Conservation (phyloP, 92 coral and sea anemone species). For the Actinostola sp. region DNA sequence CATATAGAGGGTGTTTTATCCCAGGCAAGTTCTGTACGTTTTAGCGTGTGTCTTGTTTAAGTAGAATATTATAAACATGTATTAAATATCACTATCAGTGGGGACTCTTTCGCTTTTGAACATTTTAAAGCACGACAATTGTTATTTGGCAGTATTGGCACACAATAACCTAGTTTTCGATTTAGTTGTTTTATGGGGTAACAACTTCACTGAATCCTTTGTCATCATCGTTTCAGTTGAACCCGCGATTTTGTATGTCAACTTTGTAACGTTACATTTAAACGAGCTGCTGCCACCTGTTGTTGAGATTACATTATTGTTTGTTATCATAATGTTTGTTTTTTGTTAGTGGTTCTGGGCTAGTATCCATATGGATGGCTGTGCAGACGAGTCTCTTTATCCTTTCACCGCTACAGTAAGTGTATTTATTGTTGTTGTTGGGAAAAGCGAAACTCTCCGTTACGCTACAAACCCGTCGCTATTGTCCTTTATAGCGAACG, state of each 20-base stretch:
- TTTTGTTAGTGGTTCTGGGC: conserved; percentile 99
- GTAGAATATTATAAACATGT: no score
- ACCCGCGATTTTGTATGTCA: no score
- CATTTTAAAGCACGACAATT: background rate
- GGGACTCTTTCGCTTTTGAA: background rate
- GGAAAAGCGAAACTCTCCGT: background rate
- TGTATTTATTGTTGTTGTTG: background rate
- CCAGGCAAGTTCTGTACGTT: conserved; percentile 3
- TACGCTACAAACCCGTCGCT: background rate
- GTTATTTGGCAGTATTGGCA: no score
- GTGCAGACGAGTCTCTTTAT: conserved; percentile 95
- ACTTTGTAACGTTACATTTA: no score
- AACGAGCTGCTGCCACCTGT: background rate
- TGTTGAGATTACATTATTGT: no score
- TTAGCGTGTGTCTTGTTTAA: no score
- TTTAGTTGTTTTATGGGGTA: no score
- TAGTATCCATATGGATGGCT: conserved; percentile 99
- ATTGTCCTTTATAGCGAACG: background rate
- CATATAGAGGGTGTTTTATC: conserved; percentile 6
- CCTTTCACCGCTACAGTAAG: conserved; percentile 71
- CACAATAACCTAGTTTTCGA: no score
- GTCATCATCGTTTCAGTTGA: no score
- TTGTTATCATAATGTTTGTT: background rate
- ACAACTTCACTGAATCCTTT: no score
- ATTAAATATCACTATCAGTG: no score